Evolutionary conservation across 2,888 invertebrate genomes (phyloP).

Genomic region (Andrena camellia): DNA sequence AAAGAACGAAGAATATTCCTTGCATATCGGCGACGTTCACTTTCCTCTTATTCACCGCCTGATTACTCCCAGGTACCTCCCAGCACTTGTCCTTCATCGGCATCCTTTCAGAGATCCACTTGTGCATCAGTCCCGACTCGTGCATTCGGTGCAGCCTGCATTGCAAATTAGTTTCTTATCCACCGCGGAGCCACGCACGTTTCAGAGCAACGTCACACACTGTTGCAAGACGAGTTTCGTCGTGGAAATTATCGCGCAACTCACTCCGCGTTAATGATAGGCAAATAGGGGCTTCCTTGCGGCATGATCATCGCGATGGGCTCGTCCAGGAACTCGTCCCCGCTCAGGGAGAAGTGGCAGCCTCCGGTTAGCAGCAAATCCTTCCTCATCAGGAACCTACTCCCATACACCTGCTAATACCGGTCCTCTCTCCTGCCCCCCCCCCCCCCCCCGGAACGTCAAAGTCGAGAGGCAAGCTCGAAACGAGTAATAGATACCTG

Average conservation of each 20-base stretch:
- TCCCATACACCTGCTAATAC: slow-evolving; percentile 2
- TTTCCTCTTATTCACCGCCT: slow-evolving; percentile 93
- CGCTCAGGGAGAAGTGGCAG: slow-evolving; percentile 91
- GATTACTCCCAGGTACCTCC: slow-evolving; percentile 87
- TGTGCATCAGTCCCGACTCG: slow-evolving; percentile 93
- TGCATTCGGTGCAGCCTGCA: slow-evolving; percentile 92
- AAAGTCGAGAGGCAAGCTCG: slow-evolving; percentile 47
- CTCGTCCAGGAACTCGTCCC: slow-evolving; percentile 92
- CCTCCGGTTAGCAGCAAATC: slow-evolving; percentile 87
- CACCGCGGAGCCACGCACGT: no score
- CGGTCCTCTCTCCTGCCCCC: no score
- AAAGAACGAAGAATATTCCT: slow-evolving; percentile 94
- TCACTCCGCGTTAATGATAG: slow-evolving; percentile 92
- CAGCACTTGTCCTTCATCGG: slow-evolving; percentile 93
- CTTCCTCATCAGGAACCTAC: slow-evolving; percentile 86
- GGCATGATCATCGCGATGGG: slow-evolving; percentile 92
- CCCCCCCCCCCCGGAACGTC: neutral
- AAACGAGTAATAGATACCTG: slow-evolving; percentile 84
- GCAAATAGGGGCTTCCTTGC: slow-evolving; percentile 91
- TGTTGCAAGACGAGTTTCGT: neutral
- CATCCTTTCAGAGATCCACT: slow-evolving; percentile 92
- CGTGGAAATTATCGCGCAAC: slow-evolving; percentile 75
- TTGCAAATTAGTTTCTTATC: no score
- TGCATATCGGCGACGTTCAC: slow-evolving; percentile 97
- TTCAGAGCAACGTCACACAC: slow-evolving; percentile 30